These are phyloP conservation scores for Propithecus coquereli DNA, from an alignment of 2,113 vertebrate species.

Conservation along the genomic window DNA sequence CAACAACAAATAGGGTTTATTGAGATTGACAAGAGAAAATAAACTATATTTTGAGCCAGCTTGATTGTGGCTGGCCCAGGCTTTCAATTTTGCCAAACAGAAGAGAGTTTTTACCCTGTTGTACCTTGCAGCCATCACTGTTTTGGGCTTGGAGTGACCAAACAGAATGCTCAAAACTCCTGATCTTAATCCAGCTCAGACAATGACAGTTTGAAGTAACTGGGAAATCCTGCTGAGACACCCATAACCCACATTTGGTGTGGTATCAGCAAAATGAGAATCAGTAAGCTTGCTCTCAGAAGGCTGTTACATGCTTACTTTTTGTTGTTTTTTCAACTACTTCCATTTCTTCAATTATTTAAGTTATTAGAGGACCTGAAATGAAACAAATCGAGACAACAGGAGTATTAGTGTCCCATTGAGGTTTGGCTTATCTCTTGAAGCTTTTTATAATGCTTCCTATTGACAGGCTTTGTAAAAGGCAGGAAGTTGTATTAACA, in stretches of 20 bases:
- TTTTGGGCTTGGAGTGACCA: background rate
- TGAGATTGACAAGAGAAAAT: constrained; percentile 59
- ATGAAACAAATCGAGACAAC: constrained; percentile 8
- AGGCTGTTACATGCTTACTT: background rate
- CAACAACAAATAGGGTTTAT: constrained; percentile 42
- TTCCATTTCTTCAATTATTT: constrained; percentile 43
- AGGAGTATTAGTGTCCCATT: background rate
- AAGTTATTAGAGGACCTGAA: constrained; percentile 21
- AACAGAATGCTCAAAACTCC: background rate
- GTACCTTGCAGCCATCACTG: background rate
- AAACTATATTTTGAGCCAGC: background rate
- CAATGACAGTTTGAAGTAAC: background rate
- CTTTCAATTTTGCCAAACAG: constrained; percentile 11
- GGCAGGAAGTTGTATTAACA: background rate
- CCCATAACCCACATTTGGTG: background rate
- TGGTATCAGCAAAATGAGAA: background rate
- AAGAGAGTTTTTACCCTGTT: background rate
- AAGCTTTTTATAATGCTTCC: background rate
- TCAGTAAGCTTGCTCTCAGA: background rate
- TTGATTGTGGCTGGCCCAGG: background rate
- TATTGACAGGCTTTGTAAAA: background rate
- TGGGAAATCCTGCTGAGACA: background rate
- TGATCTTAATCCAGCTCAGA: background rate
- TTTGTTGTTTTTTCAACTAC: background rate
- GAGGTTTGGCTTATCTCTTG: background rate